Base-by-base conservation (phyloP, 2,888 invertebrate species). In the Andrena camellia region DNA sequence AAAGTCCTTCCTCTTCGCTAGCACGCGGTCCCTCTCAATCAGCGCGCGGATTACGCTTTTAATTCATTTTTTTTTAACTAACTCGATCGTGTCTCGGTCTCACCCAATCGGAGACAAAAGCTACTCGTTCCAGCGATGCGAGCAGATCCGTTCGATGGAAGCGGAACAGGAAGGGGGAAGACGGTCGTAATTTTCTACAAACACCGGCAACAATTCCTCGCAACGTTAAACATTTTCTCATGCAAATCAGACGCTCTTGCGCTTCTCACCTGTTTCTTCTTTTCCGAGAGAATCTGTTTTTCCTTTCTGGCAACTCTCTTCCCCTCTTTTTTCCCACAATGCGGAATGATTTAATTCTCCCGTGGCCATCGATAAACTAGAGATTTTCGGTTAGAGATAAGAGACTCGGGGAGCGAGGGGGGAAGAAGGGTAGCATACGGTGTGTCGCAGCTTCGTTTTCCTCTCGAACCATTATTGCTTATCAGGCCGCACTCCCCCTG, bases 1-100 rank as follows among this genome's bases (percentile, higher is more conserved):
- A 75, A 85, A 78, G 73, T 72, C 78, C 48, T 52, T 52, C 35
- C 57, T 57, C 57, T 50, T 29, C 54, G 64, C 10, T 26, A 82
- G 52, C 83, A 71, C 84, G 83, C 74, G 85, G 83, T 87, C 88
- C 90, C 90, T 89, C 91, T 91, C 92, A 91, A 93, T 93, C 93
- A 91, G 90, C 90, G 84, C 86, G 82, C 88, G 92, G 93, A 92
- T 93, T 92, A 92, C 92, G 90, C 90, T 93, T 92, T 92, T 91
- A 91, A 92, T 92, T 91, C 91, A 91, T 91, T 92, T 91, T 92
- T 91, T 88, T 90, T 85, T 76, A 92, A 92, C 90, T 88, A 87
- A 90, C 88, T 90, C 88, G 89, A 88, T 81, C 89, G 83, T 87
- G 80, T 83, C 88, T 75, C 77, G 70, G 70, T 81, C 83, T 82